Conservation (phyloP, 2,888 invertebrate species). For the Andrena dorsata region DNA sequence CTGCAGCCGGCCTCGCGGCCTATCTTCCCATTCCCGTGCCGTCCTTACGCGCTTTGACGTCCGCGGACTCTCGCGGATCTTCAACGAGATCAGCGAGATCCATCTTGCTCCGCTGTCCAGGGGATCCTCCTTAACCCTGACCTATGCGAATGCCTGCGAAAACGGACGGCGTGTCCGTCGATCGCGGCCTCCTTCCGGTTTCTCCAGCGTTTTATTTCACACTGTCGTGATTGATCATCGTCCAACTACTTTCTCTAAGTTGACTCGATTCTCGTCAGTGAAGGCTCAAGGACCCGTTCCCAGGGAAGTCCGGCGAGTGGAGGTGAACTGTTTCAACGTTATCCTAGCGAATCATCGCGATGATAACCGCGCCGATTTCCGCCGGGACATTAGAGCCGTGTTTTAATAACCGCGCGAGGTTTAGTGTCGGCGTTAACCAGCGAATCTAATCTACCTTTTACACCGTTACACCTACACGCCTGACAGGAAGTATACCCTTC, state of each 20-base stretch:
- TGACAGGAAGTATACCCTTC: conserved; percentile 63
- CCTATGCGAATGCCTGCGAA: conserved; percentile 73
- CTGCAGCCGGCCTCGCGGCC: conserved; percentile 22
- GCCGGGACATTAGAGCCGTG: conserved; percentile 41
- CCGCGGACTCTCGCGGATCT: conserved; percentile 61
- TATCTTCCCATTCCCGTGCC: conserved; percentile 55
- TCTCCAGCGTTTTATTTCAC: conserved; percentile 6
- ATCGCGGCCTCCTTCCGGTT: conserved; percentile 62
- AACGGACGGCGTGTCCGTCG: conserved; percentile 51
- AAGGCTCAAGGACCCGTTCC: neutral
- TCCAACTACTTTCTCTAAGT: neutral
- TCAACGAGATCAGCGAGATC: conserved; percentile 70
- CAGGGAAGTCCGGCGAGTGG: neutral
- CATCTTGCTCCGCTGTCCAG: conserved; percentile 46
- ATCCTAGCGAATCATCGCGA: conserved; percentile 39
- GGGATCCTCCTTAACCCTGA: conserved; percentile 65
- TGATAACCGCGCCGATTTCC: conserved; percentile 50
- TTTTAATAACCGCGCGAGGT: conserved; percentile 56
- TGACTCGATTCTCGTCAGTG: neutral
- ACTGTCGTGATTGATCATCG: no score
- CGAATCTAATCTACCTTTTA: conserved; percentile 71
- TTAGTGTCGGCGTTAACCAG: conserved; percentile 53
- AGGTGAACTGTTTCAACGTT: conserved; percentile 6
- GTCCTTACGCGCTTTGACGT: conserved; percentile 61
- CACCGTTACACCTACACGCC: conserved; percentile 67